Evolutionary conservation across 2,113 vertebrate genomes (phyloP), one percentile per base, ranked within the genome.

Genomic region (Hippocampus comes): DNA sequence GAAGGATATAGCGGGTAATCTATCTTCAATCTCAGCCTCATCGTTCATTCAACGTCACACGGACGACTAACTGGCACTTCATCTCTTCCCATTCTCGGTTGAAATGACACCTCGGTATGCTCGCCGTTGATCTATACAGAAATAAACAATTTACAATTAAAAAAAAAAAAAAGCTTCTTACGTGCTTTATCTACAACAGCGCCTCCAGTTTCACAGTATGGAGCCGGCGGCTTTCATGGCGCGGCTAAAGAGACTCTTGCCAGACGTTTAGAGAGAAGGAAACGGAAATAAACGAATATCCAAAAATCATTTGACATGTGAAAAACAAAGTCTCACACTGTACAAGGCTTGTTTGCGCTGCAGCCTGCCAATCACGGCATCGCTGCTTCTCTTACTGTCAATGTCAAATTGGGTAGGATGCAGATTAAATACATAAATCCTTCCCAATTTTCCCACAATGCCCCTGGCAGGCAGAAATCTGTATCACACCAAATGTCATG

Each of bases 171-270:
- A 90, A 88, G 88, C 76, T 80, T 89, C 85, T 90, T 77, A 76
- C 87, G 78, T 87, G 88, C 88, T 89, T 38, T 18, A 92, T 89
- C 86, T 93, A 90, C 92, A 92, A 87, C 92, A 92, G 88, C 84
- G 88, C 89, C 91, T 93, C 90, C 87, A 89, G 87, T 91, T 92
- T 93, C 92, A 93, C 92, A 93, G 92, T 92, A 91, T 91, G 85
- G 83, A 86, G 88, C 87, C 90, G 72, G 84, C 87, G 82, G 88
- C 89, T 77, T 82, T 25, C 23, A 72, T 80, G 84, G 87, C 82
- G 83, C 77, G 69, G 90, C 89, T 84, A 84, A 73, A 86, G 90
- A 88, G 78, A 92, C 84, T 86, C 85, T 82, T 74, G 83, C 85
- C 78, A 83, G 73, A 88, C 78, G 27, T 46, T 84, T 72, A 69